phyloP scores from a whole-genome alignment of 2,888 invertebrate genomes.

The Aphidoletes aphidimyza region DNA sequence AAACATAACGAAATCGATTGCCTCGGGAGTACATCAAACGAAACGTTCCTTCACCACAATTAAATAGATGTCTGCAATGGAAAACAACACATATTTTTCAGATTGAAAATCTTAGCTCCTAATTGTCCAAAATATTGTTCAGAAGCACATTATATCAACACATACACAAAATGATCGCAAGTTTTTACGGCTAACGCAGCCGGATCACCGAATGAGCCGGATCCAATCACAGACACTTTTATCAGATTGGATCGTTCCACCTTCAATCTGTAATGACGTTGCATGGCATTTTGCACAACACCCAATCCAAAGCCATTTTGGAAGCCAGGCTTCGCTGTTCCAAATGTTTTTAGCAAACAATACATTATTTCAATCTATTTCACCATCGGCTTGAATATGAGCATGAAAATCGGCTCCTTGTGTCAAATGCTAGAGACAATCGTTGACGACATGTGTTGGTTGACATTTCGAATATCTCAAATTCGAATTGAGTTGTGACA shows the following conservation, averaged over 20 bases:
- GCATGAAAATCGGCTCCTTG: not conserved
- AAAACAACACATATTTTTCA: not conserved
- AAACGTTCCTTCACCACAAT: conserved; percentile 26
- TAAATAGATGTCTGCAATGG: not conserved
- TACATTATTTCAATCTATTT: not conserved
- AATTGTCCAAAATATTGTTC: no score
- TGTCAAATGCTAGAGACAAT: not conserved
- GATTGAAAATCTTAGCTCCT: no score
- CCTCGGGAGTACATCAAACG: not conserved
- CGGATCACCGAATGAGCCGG: conserved; percentile 27
- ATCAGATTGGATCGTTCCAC: not conserved
- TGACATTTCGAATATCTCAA: not conserved
- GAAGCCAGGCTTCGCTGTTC: not conserved
- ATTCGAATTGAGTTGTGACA: not conserved
- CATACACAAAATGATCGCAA: not conserved
- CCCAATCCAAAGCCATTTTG: not conserved
- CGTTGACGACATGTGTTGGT: not conserved
- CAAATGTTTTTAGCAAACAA: not conserved
- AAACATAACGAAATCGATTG: not conserved
- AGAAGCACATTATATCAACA: not conserved
- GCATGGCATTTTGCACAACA: not conserved
- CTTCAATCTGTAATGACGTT: not conserved
- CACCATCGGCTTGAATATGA: no score
- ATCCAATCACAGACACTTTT: not conserved
- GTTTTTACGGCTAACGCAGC: not conserved